Conservation (phyloP, 2,797 vertebrate genomes). For the Sebastolobus alascanus region DNA sequence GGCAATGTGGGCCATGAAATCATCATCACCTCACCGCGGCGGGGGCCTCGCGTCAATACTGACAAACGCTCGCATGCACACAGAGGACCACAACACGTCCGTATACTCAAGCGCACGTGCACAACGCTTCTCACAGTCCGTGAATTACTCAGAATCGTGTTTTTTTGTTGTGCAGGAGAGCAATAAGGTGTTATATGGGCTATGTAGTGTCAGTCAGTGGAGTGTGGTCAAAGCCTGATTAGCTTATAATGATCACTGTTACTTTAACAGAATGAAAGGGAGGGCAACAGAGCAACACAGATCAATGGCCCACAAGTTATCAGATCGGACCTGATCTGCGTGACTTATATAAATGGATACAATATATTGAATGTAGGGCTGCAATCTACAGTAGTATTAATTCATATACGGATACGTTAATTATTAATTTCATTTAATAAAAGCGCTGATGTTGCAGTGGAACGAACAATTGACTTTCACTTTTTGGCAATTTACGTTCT, state of each 20-base stretch:
- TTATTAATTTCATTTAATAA: background rate
- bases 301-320: constrained; percentile 40
- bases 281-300: background rate
- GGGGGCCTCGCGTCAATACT: constrained; percentile 37
- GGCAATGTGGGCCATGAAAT: constrained; percentile 65
- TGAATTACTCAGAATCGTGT: constrained; percentile 2
- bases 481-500: too few relatives aligned
- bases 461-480: too few relatives aligned
- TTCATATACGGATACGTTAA: background rate
- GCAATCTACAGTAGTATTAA: background rate
- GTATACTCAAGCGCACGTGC: background rate
- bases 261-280: background rate
- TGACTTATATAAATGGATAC: background rate
- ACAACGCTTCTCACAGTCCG: background rate
- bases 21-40: constrained; percentile 49
- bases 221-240: constrained; percentile 48
- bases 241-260: constrained; percentile 43
- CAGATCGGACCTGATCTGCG: background rate
- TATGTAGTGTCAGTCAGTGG: constrained; percentile 19
- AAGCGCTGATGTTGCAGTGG: too few relatives aligned
- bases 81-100: background rate
- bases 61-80: constrained; percentile 30
- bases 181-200: constrained; percentile 12
- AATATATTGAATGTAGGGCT: background rate
- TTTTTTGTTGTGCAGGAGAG: background rate